phyloP scores from a whole-genome alignment of 2,888 invertebrate species.

The Diaphora mendica region DNA sequence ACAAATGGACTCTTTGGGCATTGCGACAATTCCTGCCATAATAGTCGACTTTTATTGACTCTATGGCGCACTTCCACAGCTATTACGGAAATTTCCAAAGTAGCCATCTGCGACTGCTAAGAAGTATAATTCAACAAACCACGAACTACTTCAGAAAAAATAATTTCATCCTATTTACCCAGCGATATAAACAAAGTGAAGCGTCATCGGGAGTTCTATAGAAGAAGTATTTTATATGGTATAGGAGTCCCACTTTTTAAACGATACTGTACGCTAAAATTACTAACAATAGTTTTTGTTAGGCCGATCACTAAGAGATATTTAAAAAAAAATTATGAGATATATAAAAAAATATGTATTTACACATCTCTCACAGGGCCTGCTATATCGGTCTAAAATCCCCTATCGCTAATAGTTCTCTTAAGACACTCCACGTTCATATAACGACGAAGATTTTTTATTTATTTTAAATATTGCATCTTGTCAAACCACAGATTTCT shows the following conservation, averaged over 20 bases:
- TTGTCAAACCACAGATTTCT: too few species aligned
- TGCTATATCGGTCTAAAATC: neutral
- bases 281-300: too few species aligned
- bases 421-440: too few species aligned
- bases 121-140: neutral
- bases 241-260: too few species aligned
- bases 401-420: neutral
- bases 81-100: neutral
- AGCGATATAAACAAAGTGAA: neutral
- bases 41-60: constrained; percentile 4
- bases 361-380: neutral
- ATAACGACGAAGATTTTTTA: too few species aligned
- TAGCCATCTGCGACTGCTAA: neutral
- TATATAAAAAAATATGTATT: neutral
- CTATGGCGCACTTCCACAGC: neutral
- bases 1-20: constrained; percentile 2
- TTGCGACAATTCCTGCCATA: constrained; percentile 1
- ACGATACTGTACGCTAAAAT: too few species aligned
- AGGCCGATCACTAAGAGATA: too few species aligned
- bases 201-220: neutral
- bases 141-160: neutral
- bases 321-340: too few species aligned
- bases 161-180: neutral
- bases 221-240: neutral
- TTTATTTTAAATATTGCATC: too few species aligned